A percentile compares a stretch with the other conserved stretches of the same genome.
Evolutionary conservation across 2,113 vertebrate genomes (phyloP).

Genomic region (Platysternon megacephalum): DNA sequence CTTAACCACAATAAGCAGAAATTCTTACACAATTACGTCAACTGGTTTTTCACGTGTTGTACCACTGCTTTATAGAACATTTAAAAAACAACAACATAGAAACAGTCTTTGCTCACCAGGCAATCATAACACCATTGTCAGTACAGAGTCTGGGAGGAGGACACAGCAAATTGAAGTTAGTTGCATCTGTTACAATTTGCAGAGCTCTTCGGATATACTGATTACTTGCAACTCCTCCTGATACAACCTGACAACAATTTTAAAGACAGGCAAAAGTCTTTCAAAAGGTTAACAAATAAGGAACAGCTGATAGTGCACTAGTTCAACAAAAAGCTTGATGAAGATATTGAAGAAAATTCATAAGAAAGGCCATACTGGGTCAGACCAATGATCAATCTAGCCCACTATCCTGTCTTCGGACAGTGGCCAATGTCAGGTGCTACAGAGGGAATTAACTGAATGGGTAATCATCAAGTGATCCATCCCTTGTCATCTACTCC

Average conservation of each 20-base stretch:
- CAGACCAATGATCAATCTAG: not conserved
- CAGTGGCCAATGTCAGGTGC: not conserved
- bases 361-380: not conserved
- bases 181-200: conserved; percentile 81
- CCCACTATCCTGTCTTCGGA: not conserved
- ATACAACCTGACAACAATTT: conserved; percentile 83
- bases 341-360: not conserved
- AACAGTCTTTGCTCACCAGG: conserved; percentile 84
- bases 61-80: not conserved
- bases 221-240: conserved; percentile 98
- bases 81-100: not conserved
- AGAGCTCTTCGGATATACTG: conserved; percentile 86
- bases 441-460: not conserved
- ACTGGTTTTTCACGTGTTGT: not conserved
- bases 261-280: not conserved
- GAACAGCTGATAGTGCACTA: not conserved
- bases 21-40: not conserved
- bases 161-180: conserved; percentile 84
- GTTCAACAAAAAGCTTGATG: not conserved
- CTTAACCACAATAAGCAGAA: not conserved
- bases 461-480: not conserved
- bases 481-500: not conserved
- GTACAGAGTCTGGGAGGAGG: conserved; percentile 92
- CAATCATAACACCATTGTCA: conserved; percentile 97
- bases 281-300: not conserved